Evolutionary conservation across 2,888 invertebrate genomes (phyloP).

Genomic region (Dasypolia templi): DNA sequence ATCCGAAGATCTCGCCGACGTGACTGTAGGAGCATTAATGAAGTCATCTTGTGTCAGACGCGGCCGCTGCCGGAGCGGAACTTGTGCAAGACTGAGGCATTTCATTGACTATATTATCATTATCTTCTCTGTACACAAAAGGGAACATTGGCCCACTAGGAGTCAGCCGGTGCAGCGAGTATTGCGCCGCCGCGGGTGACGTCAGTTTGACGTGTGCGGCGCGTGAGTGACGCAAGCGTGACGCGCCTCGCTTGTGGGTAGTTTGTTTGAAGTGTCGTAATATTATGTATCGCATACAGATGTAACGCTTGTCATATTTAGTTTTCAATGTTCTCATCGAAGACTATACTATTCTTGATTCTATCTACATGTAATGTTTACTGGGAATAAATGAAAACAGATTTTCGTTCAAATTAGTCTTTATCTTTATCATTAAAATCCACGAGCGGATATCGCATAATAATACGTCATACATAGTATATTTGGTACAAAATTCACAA

Average conservation of each 20-base stretch:
- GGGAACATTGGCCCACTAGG: neutral
- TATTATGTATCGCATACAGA: conserved; percentile 35
- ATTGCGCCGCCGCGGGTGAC: neutral
- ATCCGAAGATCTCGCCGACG: neutral
- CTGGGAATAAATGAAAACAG: conserved; percentile 58
- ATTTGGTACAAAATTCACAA: conserved; percentile 90
- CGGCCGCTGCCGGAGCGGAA: neutral
- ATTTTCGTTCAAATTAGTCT: conserved; percentile 65
- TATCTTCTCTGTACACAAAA: neutral
- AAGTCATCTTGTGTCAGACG: neutral
- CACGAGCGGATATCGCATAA: conserved; percentile 65
- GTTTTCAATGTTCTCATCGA: conserved; percentile 30
- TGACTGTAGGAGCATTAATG: neutral
- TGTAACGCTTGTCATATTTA: conserved; percentile 52
- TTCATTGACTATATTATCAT: conserved; percentile 10
- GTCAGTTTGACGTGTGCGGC: neutral
- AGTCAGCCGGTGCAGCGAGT: neutral
- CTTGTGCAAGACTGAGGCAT: neutral
- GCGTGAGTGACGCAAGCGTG: neutral
- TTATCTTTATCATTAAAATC: conserved; percentile 66
- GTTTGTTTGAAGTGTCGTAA: conserved; percentile 8
- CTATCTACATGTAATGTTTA: conserved; percentile 35
- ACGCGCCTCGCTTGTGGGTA: conserved; percentile 18
- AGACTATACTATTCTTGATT: conserved; percentile 22
- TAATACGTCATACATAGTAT: conserved; percentile 77